A percentile compares a stretch with the other conserved stretches of the same genome.
Evolutionary conservation across 37 sponge, comb jelly and placozoan species (phyloP).

Genomic region (Chondrosia reniformis): DNA sequence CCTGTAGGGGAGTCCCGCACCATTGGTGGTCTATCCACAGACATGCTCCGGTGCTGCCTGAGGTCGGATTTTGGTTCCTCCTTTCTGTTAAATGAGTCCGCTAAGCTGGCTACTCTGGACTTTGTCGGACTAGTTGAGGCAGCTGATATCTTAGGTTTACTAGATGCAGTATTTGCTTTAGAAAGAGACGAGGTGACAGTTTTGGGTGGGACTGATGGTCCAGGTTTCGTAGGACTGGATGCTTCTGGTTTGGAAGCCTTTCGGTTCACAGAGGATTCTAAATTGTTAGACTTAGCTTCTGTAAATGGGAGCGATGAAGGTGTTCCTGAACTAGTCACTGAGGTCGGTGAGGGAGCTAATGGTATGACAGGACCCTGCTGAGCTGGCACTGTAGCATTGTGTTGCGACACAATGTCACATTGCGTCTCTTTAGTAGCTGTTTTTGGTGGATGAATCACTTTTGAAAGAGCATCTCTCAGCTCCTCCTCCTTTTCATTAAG

Average conservation of each 20-base stretch:
- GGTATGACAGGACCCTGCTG: neutral
- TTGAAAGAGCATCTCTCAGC: neutral
- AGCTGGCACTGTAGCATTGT: neutral
- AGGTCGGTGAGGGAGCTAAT: neutral
- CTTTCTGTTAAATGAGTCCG: neutral
- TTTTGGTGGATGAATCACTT: neutral
- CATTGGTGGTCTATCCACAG: neutral
- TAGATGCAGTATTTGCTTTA: too few species aligned
- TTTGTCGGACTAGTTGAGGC: neutral
- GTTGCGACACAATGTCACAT: neutral
- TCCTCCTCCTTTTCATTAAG: neutral
- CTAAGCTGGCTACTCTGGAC: neutral
- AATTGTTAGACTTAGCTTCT: neutral
- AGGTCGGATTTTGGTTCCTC: neutral
- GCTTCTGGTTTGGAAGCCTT: too few species aligned
- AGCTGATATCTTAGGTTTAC: too few species aligned
- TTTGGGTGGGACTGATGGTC: too few species aligned
- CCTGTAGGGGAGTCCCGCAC: neutral
- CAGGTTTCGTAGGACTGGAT: too few species aligned
- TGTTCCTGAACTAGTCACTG: neutral
- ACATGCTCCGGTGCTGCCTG: constrained; percentile 3
- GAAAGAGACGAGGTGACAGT: too few species aligned
- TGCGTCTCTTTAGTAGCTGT: neutral
- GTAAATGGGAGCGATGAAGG: neutral
- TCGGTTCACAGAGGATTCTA: too few species aligned